Evolutionary conservation across 2,113 vertebrate genomes (phyloP), one percentile per base, ranked within the genome.

Genomic region (Coryphaenoides rupestris): DNA sequence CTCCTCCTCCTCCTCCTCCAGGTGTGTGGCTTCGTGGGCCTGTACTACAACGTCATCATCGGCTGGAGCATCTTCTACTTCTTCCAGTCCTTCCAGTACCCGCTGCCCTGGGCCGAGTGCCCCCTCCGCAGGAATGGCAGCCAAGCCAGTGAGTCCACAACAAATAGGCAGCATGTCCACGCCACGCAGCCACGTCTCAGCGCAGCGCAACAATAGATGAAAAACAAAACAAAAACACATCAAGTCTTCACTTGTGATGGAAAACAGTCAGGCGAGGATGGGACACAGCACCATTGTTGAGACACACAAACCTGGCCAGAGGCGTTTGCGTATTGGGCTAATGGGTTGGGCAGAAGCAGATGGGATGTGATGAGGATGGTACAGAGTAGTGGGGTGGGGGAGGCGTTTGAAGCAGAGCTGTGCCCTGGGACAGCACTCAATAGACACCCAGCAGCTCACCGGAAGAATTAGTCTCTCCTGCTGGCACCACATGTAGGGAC

Each of bases 61-160:
- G 95, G 95, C 62, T 99, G 97, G 97, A 98, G 95, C 82, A 95
- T 98, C 89, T 99, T 98, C 72, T 99, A 99, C 83, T 98, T 99
- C 86, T 96, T 99, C 72, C 91, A 99, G 86, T 98, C 97, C 9
- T 99, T 99, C 88, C 97, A 99, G 88, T 96, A 93, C 76, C 97
- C 97, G 0, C 88, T 99, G 62, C 97, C 97, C 63, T 99, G 97
- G 97, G 95, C 93, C 5, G 94, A 98, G 62, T 99, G 97, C 58
- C 95, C 97, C 60, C 70, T 94, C 1, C 56, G 88, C 63, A 93
- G 49, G 65, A 98, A 99, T 0, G 96, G 95, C 82, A 91, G 87
- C 0, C 63, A 90, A 78, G 90, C 92, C 5, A 87, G 97, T 95
- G 79, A 96, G 95, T 90, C 21, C 28, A 49, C 12, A 60, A 49